Percentiles rank a stretch among this genome's conserved stretches.
These are phyloP conservation scores for Stenoptilia bipunctidactyla DNA, from an alignment of 2,888 invertebrate genomes.

Conservation along the genomic window DNA sequence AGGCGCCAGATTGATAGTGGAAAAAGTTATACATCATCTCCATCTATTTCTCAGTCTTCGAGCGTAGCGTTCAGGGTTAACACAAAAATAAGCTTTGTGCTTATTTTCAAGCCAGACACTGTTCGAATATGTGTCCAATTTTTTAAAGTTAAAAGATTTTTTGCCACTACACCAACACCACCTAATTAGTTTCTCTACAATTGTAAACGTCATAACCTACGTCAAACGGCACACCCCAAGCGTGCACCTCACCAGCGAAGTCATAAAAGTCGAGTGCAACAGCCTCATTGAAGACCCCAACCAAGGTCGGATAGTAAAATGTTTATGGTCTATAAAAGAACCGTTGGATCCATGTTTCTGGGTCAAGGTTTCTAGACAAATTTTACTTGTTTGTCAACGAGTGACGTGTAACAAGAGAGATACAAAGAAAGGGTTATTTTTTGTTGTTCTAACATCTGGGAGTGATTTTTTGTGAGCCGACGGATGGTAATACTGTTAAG, in stretches of 20 bases:
- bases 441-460: constrained; percentile 25
- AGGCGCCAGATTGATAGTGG: no score
- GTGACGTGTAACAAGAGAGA: constrained; percentile 15
- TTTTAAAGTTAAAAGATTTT: no score
- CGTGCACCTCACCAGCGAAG: background rate
- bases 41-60: no score
- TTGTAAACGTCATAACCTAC: no score
- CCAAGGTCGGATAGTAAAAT: constrained; percentile 70
- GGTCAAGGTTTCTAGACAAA: constrained; percentile 66
- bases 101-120: no score
- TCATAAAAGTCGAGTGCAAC: constrained; percentile 45
- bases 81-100: no score
- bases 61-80: no score
- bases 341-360: constrained; percentile 62
- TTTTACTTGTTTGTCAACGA: constrained; percentile 56
- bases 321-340: constrained; percentile 68
- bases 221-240: no score
- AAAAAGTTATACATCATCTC: no score
- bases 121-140: no score
- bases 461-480: background rate
- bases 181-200: no score
- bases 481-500: background rate
- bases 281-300: constrained; percentile 64
- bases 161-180: no score
- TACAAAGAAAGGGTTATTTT: constrained; percentile 20